A percentile compares a stretch with the other conserved stretches of the same genome.
Evolutionary conservation across 1,140 invertebrate species (phyloP).

Genomic region (Drosophila lowei): DNA sequence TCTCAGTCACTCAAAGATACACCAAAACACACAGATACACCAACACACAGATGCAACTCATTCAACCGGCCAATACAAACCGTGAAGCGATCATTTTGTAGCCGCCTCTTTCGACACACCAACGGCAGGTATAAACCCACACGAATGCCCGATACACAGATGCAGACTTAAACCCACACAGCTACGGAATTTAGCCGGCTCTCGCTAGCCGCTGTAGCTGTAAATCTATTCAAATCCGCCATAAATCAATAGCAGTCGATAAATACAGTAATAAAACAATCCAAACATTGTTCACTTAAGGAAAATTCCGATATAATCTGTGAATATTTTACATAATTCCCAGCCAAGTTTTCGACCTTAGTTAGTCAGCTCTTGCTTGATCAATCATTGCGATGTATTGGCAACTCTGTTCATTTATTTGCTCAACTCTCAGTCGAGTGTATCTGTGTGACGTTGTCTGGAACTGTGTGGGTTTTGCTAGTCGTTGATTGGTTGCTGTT

Average conservation of each 20-base stretch:
- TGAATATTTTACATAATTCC: slow-evolving; percentile 37
- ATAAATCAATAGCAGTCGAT: slow-evolving; percentile 68
- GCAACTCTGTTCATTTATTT: slow-evolving; percentile 62
- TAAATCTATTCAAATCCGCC: slow-evolving; percentile 76
- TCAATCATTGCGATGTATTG: slow-evolving; percentile 33
- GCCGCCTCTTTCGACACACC: slow-evolving; percentile 53
- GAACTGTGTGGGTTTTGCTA: slow-evolving; percentile 20
- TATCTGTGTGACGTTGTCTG: slow-evolving; percentile 5
- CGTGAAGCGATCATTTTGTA: slow-evolving; percentile 51
- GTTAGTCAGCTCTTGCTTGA: slow-evolving; percentile 9
- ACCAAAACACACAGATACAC: slow-evolving; percentile 32
- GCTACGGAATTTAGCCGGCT: slow-evolving; percentile 41
- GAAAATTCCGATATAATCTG: slow-evolving; percentile 48
- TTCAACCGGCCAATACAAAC: slow-evolving; percentile 56
- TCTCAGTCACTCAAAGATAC: slow-evolving; percentile 31
- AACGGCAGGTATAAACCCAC: slow-evolving; percentile 13
- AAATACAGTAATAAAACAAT: slow-evolving; percentile 53
- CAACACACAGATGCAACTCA: slow-evolving; percentile 22
- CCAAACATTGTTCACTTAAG: slow-evolving; percentile 17
- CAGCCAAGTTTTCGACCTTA: slow-evolving; percentile 10
- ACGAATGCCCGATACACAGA: background rate
- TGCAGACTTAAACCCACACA: background rate
- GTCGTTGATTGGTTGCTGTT: slow-evolving; percentile 63
- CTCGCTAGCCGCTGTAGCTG: slow-evolving; percentile 56
- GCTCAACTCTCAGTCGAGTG: slow-evolving; percentile 27